Base-by-base conservation (phyloP, 2,113 vertebrate species). In the Actinemys pallida region DNA sequence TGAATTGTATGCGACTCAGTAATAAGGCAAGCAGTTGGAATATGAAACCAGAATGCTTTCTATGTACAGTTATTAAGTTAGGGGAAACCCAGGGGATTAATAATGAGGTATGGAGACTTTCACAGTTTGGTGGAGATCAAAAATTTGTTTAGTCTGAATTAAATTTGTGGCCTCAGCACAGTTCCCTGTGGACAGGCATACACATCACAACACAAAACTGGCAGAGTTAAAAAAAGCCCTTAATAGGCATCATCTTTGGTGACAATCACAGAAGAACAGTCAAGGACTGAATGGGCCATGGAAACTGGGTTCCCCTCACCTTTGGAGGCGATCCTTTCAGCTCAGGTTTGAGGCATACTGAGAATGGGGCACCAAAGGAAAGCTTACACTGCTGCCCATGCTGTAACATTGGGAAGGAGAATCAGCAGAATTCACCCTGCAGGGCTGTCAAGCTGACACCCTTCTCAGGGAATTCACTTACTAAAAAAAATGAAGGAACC, bases 1-100 rank as follows among this genome's bases (percentile, higher is more conserved):
- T 87, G 49, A 97, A 84, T 52, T 95, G 52, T 39, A 92, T 82
- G 91, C 80, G 89, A 94, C 85, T 96, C 90, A 86, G 82, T 90
- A 91, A 93, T 49, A 89, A 54, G 89, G 54, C 91, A 94, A 83
- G 91, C 54, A 93, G 92, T 92, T 42, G 47, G 83, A 52, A 35
- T 20, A 90, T 79, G 56, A 90, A 94, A 94, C 92, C 54, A 91
- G 80, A 92, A 90, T 1, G 1, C 65, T 92, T 96, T 93, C 87
- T 90, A 27, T 65, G 62, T 88, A 92, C 84, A 83, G 78, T 53
- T 42, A 78, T 56, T 85, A 35, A 85, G 19, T 42, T 82, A 54
- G 17, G 39, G 45, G 86, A 81, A 95, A 93, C 42, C 35, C 78
- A 42, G 85, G 65, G 81, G 89, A 69, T 90, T 56, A 69, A 53